Conservation (phyloP, 2,888 invertebrate species). For the Heteromyza rotundicornis region DNA sequence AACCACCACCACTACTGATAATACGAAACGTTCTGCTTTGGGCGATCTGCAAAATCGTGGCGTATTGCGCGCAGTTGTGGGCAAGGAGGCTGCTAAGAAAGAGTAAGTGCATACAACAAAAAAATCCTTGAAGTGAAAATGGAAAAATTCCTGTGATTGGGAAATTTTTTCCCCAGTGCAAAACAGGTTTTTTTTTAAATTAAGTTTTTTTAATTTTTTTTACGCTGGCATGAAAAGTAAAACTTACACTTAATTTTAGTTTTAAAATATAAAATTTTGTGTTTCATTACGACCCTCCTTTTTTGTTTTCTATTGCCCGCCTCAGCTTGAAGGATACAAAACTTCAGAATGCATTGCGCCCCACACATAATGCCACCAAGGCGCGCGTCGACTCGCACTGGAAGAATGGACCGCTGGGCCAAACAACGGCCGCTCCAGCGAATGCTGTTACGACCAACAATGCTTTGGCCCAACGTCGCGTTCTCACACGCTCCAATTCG, state of each 20-base stretch:
- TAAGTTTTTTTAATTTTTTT: no score
- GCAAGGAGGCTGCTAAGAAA: slow-evolving; percentile 49
- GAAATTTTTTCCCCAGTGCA: no score
- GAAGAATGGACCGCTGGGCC: slow-evolving; percentile 49
- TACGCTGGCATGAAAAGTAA: no score
- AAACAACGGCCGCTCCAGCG: neutral
- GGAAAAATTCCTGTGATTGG: no score
- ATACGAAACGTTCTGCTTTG: slow-evolving; percentile 62
- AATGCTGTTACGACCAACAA: slow-evolving; percentile 16
- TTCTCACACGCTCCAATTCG: slow-evolving; percentile 48
- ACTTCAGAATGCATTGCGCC: slow-evolving; percentile 47
- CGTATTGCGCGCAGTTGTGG: slow-evolving; percentile 44
- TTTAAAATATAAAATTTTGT: no score
- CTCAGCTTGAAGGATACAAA: slow-evolving; percentile 50
- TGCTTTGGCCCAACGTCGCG: slow-evolving; percentile 20
- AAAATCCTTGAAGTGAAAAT: no score
- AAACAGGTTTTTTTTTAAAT: neutral
- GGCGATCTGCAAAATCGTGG: slow-evolving; percentile 66
- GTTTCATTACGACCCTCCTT: no score
- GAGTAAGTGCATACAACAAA: slow-evolving; percentile 43
- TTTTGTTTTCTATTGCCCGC: no score
- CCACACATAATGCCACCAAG: slow-evolving; percentile 59
- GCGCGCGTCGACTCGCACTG: slow-evolving; percentile 60
- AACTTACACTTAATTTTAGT: no score
- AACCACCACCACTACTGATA: slow-evolving; percentile 40